A percentile compares a stretch with the other conserved stretches of the same genome.
Evolutionary conservation across 2,113 vertebrate genomes (phyloP).

Genomic region (Cynopterus brachyotis): DNA sequence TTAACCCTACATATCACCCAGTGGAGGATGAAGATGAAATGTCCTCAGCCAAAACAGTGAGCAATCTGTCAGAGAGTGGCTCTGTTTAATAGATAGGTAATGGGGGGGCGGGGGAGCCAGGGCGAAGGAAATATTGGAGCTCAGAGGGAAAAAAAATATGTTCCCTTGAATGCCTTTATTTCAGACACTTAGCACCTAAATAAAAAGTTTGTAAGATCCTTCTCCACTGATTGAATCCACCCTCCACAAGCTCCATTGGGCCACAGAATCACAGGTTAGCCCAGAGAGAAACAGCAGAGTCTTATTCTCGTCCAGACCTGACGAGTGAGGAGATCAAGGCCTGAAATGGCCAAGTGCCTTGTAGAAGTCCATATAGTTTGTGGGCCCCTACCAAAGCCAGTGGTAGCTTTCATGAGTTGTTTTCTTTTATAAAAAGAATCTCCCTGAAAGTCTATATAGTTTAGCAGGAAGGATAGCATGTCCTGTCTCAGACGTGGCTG

Average conservation of each 20-base stretch:
- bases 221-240: not conserved
- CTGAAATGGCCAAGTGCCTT: not conserved
- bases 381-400: not conserved
- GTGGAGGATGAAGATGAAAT: not conserved
- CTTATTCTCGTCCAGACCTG: not conserved
- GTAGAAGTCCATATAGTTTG: not conserved
- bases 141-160: not conserved
- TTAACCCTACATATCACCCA: not conserved
- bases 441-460: not conserved
- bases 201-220: not conserved
- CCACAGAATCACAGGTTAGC: not conserved
- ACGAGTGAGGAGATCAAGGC: not conserved
- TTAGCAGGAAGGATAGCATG: not conserved
- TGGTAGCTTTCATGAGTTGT: not conserved
- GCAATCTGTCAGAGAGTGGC: not conserved
- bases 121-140: not conserved
- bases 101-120: rapidly evolving
- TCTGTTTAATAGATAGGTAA: not conserved
- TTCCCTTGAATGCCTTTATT: not conserved
- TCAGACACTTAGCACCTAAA: not conserved
- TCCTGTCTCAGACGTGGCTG: not conserved
- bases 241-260: not conserved
- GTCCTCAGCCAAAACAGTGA: not conserved
- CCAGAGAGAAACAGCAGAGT: not conserved
- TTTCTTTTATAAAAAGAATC: not conserved